These are phyloP conservation scores for Camelus dromedarius DNA, from an alignment of 2,113 vertebrate species.

Conservation along the genomic window DNA sequence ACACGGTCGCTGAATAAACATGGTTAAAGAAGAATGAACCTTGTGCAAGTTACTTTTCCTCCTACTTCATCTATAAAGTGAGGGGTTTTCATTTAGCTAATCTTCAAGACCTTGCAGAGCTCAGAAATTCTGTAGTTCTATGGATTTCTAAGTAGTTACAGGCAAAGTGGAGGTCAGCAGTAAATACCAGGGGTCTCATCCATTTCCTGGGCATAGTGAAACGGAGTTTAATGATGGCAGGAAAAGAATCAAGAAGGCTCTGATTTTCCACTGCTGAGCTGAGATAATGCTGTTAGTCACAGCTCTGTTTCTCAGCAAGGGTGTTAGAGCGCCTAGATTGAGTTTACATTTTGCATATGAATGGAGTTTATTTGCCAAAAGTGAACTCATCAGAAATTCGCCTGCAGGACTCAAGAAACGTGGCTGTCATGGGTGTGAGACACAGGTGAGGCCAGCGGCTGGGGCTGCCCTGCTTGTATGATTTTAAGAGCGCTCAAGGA, in stretches of 20 bases:
- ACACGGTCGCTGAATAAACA: neutral
- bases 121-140: neutral
- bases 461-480: neutral
- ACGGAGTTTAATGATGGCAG: neutral
- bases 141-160: neutral
- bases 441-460: neutral
- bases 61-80: neutral
- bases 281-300: conserved; percentile 44
- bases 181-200: neutral
- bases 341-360: conserved; percentile 39
- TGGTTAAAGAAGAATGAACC: conserved; percentile 56
- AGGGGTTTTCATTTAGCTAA: neutral
- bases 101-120: neutral
- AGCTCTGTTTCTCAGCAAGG: conserved; percentile 37
- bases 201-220: neutral
- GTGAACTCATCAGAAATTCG: conserved; percentile 54
- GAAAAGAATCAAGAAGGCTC: neutral
- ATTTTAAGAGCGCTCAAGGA: neutral
- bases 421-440: neutral
- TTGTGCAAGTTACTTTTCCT: neutral
- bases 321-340: neutral
- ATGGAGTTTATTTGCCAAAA: conserved; percentile 55
- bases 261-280: neutral
- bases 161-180: neutral
- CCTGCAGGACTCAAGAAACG: neutral